Percentiles rank a stretch among this genome's conserved stretches.
phyloP scores from a whole-genome alignment of 2,113 vertebrate species.

The Cairina moschata region DNA sequence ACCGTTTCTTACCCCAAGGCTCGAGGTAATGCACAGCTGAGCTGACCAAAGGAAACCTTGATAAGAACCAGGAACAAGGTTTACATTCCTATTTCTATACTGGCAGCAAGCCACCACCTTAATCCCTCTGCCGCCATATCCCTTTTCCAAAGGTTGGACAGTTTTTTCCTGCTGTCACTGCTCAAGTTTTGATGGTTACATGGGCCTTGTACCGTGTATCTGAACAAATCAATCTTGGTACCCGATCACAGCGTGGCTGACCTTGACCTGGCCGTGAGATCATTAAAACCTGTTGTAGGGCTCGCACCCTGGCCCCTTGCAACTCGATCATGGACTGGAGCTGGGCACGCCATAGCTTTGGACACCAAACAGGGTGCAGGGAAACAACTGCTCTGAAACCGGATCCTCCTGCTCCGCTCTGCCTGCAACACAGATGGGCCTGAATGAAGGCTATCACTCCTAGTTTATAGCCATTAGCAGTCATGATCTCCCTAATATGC shows the following conservation, averaged over 20 bases:
- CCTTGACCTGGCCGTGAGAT: not conserved
- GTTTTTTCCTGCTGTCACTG: not conserved
- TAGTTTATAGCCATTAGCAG: slow-evolving; percentile 64
- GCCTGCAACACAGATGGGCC: slow-evolving; percentile 52
- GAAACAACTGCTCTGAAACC: slow-evolving; percentile 43
- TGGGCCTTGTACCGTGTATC: fast-evolving
- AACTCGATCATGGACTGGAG: not conserved
- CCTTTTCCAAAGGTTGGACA: not conserved
- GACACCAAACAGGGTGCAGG: slow-evolving; percentile 14
- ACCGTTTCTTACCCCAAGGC: not conserved
- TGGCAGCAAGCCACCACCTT: fast-evolving
- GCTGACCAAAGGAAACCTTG: not conserved
- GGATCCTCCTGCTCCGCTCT: not conserved
- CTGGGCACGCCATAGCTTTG: not conserved
- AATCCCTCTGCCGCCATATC: fast-evolving
- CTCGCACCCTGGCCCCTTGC: not conserved
- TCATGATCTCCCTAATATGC: slow-evolving; percentile 55
- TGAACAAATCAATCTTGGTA: fast-evolving
- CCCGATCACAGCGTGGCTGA: not conserved
- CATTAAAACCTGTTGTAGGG: not conserved
- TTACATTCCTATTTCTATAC: not conserved
- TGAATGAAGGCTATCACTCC: slow-evolving; percentile 66
- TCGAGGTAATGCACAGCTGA: not conserved
- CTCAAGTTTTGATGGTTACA: not conserved
- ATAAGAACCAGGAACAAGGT: not conserved